These are phyloP conservation scores for Dasypolia templi DNA, from an alignment of 2,888 invertebrate genomes.

Conservation along the genomic window DNA sequence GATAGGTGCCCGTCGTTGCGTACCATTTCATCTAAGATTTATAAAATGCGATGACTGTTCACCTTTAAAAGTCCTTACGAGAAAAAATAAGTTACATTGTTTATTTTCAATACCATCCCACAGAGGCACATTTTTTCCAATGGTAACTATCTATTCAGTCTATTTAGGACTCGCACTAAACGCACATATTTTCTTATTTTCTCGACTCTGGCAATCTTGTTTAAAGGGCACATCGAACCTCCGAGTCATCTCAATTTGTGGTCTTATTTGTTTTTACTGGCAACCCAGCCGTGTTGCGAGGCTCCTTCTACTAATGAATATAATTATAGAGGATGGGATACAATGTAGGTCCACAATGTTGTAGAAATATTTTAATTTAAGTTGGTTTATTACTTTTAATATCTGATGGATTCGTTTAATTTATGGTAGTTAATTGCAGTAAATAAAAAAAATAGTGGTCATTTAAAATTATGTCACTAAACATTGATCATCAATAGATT, in stretches of 20 bases:
- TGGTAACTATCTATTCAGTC: conserved; percentile 30
- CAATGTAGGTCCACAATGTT: conserved; percentile 18
- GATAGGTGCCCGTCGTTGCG: too few species aligned
- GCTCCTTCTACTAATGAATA: conserved; percentile 55
- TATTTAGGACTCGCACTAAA: conserved; percentile 33
- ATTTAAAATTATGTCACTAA: conserved; percentile 42
- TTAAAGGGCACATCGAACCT: conserved; percentile 60
- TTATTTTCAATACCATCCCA: conserved; percentile 18
- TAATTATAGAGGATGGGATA: conserved; percentile 41
- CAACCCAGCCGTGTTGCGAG: conserved; percentile 46
- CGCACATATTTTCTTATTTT: conserved; percentile 55
- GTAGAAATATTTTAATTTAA: conserved; percentile 20
- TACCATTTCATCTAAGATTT: too few species aligned
- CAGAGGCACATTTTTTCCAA: conserved; percentile 26
- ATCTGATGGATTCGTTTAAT: conserved; percentile 27
- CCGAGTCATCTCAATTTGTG: conserved; percentile 68
- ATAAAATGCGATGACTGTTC: too few species aligned
- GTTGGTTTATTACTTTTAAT: conserved; percentile 23
- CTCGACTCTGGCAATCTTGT: conserved; percentile 59
- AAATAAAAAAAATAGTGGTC: conserved; percentile 28
- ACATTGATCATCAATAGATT: conserved; percentile 37
- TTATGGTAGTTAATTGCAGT: conserved; percentile 46
- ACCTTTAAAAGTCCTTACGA: too few species aligned
- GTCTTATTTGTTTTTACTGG: conserved; percentile 67
- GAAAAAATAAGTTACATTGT: conserved; percentile 3